A percentile compares a stretch with the other conserved stretches of the same genome.
phyloP scores from a whole-genome alignment of 53 echinoderm and acorn worm species.

The Astropecten irregularis region DNA sequence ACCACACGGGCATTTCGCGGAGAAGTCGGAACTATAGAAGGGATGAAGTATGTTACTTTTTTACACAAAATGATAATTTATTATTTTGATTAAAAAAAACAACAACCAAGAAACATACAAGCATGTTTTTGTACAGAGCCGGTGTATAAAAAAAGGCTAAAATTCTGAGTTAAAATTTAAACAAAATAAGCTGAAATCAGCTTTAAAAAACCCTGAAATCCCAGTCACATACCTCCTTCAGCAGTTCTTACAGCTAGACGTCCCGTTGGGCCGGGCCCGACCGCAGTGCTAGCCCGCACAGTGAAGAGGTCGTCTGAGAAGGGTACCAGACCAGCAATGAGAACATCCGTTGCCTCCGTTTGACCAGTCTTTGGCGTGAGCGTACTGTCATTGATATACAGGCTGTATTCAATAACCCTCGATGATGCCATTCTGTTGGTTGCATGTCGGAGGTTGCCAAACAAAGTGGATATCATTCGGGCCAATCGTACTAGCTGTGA shows the following conservation, averaged over 20 bases:
- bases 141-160: too few species aligned
- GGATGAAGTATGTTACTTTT: too few species aligned
- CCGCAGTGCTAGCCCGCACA: slow-evolving; percentile 17
- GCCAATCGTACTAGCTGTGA: neutral
- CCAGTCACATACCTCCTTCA: slow-evolving; percentile 38
- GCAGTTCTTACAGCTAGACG: neutral
- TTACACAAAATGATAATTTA: too few species aligned
- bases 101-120: too few species aligned
- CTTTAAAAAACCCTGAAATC: too few species aligned
- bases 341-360: neutral
- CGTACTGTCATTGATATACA: neutral
- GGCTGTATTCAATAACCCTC: slow-evolving; percentile 51
- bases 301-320: slow-evolving; percentile 20
- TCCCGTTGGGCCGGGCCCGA: slow-evolving; percentile 23
- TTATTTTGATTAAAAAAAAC: too few species aligned
- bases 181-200: too few species aligned
- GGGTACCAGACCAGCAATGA: neutral
- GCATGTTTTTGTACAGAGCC: too few species aligned
- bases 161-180: too few species aligned
- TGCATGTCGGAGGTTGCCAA: slow-evolving; percentile 75
- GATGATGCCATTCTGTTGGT: slow-evolving; percentile 58
- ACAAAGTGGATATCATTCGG: slow-evolving; percentile 4
- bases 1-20: slow-evolving; percentile 1
- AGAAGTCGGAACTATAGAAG: neutral
- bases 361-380: neutral